Evolutionary conservation across 2,888 invertebrate species (phyloP).

Genomic region (Leptopilina drosophilae): DNA sequence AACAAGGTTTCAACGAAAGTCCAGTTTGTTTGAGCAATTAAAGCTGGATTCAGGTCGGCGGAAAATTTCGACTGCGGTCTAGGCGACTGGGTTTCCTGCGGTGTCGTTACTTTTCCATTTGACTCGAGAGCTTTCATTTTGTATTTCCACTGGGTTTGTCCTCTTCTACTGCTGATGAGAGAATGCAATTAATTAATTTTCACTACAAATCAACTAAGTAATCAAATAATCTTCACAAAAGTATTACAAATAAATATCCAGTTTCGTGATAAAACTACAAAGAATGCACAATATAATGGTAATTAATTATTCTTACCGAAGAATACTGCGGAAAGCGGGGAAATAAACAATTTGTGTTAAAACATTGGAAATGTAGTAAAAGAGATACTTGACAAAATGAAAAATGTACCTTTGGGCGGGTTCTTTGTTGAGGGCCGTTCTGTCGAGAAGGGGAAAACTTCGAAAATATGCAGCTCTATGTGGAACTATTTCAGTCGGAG

Average conservation of each 20-base stretch:
- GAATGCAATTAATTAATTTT: constrained; percentile 9
- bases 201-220: not conserved
- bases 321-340: constrained; percentile 68
- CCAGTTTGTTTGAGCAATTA: constrained; percentile 97
- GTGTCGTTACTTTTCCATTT: constrained; percentile 70
- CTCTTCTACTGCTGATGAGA: constrained; percentile 70
- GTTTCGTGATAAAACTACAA: too few relatives aligned
- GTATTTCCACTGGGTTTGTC: constrained; percentile 75
- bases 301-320: constrained; percentile 70
- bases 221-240: not conserved
- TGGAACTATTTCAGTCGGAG: constrained; percentile 88
- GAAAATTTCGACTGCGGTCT: constrained; percentile 79
- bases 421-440: constrained; percentile 85
- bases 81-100: constrained; percentile 75
- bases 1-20: constrained; percentile 98
- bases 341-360: constrained; percentile 52
- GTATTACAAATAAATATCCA: too few relatives aligned
- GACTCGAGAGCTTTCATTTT: constrained; percentile 75
- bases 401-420: constrained; percentile 81
- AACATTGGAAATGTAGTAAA: constrained; percentile 26
- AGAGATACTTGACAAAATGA: not conserved
- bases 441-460: constrained; percentile 92
- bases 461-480: constrained; percentile 86
- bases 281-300: not conserved
- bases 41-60: constrained; percentile 88